Evolutionary conservation across 1,140 invertebrate genomes (phyloP), one percentile per base, ranked within the genome.

Genomic region (Drosophila mayri): DNA sequence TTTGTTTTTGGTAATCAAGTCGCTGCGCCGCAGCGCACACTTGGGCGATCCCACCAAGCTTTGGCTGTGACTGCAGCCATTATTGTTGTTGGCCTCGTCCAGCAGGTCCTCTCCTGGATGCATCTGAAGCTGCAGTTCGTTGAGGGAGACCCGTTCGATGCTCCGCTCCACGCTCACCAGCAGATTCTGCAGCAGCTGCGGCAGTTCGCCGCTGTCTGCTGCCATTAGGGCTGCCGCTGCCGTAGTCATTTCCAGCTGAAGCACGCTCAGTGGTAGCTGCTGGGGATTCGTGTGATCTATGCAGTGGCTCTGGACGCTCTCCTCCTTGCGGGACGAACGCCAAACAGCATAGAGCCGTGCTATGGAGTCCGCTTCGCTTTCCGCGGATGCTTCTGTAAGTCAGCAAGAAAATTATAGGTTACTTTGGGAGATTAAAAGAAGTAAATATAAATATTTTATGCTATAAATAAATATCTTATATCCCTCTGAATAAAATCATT

Each of bases 111-210:
- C 70, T 32, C 46, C 54, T 6, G 58, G 91, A 25, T 95, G 95
- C 90, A 95, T 95, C 50, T 94, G 93, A 38, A 96, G 95, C 47
- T 94, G 93, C 44, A 96, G 88, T 76, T 95, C 95, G 85, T 95
- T 95, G 28, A 95, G 83, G 30, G 95, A 95, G 37, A 95, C 94
- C 32, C 95, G 93, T 80, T 95, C 94, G 73, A 96, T 95, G 67
- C 94, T 95, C n/a, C 94, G 94, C 90, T 96, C 95, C 25, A 95
- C 95, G 52, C 94, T 95, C 22, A 96, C 94, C 43, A 96, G 91
- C 28, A 96, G 93, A 78, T 94, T 95, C 74, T 95, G 94, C 60
- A 96, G 93, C 63, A 95, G 93, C 63, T 94, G 94, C 20, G 95
- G 94, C 44, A 95, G 81, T 40, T 95, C 94, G 30, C 94, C 93